Base-by-base conservation (phyloP, 1,140 invertebrate genomes). In the Musca vetustissima region DNA sequence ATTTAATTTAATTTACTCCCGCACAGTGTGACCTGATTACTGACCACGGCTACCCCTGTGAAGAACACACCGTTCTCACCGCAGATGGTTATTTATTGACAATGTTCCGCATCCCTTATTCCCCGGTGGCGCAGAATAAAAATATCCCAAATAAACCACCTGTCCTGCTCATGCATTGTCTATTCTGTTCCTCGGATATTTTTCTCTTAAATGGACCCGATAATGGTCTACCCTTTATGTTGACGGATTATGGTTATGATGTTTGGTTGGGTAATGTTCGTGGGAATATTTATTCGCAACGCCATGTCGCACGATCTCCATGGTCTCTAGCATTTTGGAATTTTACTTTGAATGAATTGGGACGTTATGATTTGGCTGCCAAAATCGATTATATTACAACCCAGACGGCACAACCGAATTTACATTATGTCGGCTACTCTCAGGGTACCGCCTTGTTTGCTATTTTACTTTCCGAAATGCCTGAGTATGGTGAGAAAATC, bases 391-490 rank as follows among this genome's bases (percentile, higher is more conserved):
- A 86, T 66, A 76, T 87, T 47, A 72, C 87, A 14, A 59, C 72
- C 19, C 43, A 57, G 17, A 87, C 86, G 0, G 76, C 79, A 3
- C 75, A 77, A 81, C 65, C 76, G 55, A 75, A 86, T 64, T 59
- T 91, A 22, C 83, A 85, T 43, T 92, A 91, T 74, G 83, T 91
- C 19, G 91, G 89, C 2, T 88, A 90, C 75, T 87, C 86, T 4
- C 85, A 87, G 76, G 85, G 88, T 28, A 85, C 84, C n/a, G 88
- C 87, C 0, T 72, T 73, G 1, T 87, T 88, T 69, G 84, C 88
- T n/a, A 85, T 88, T 0, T 78, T 88, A 72, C 74, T 73, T 25
- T 83, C 86, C 1, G 74, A 81, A 65, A 80, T 83, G 15, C 88
- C 91, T 0, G 85, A 89, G 69, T 89, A 88, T 69, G 88, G 88